Conservation (phyloP, 2,888 invertebrate genomes). For the Parelbella ahira region DNA sequence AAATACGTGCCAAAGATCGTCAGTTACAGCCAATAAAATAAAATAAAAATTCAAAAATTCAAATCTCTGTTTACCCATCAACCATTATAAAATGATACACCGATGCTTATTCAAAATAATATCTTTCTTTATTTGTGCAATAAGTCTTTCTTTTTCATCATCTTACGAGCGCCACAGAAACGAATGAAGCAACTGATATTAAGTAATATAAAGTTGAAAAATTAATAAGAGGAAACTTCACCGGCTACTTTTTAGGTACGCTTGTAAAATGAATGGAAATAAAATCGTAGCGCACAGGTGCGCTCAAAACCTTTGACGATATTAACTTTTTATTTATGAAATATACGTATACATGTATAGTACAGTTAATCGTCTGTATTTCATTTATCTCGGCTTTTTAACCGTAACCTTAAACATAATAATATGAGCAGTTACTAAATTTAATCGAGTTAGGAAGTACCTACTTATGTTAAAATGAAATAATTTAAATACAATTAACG, state of each 20-base stretch:
- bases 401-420: no score
- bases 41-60: no score
- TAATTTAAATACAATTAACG: no score
- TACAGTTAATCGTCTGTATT: conserved; percentile 8
- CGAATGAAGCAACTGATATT: conserved; percentile 67
- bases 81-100: no score
- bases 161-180: conserved; percentile 40
- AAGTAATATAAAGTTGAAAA: conserved; percentile 80
- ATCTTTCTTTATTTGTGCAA: conserved; percentile 22
- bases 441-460: no score
- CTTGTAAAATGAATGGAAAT: conserved; percentile 79
- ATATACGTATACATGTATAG: conserved; percentile 27
- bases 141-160: conserved; percentile 18
- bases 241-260: conserved; percentile 74
- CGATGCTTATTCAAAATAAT: conserved; percentile 6
- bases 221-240: conserved; percentile 79
- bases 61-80: no score
- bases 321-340: conserved; percentile 66
- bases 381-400: not conserved
- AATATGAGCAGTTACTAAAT: no score
- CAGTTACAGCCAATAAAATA: no score
- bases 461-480: no score
- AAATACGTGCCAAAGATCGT: no score
- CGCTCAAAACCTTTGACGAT: conserved; percentile 74
- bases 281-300: conserved; percentile 78